A percentile compares a stretch with the other conserved stretches of the same genome.
phyloP scores from a whole-genome alignment of 1,140 invertebrate genomes.

The Myzus persicae region DNA sequence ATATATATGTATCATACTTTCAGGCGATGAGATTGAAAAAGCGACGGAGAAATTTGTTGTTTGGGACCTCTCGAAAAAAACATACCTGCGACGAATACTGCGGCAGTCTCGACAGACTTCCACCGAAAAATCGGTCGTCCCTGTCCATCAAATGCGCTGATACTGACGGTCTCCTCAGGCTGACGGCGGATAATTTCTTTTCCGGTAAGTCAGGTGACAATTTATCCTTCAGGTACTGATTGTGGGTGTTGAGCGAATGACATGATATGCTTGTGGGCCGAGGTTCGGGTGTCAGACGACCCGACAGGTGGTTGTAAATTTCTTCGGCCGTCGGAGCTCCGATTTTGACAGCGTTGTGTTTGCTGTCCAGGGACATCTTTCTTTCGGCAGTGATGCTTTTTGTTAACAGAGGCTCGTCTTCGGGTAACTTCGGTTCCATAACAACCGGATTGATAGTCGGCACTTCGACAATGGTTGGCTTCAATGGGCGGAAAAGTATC shows the following conservation, averaged over 20 bases:
- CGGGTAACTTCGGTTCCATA: conserved; percentile 60
- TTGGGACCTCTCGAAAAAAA: neutral
- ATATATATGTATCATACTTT: no score
- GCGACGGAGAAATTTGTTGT: neutral
- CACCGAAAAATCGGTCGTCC: conserved; percentile 90
- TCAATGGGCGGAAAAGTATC: conserved; percentile 80
- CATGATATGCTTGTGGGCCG: conserved; percentile 29
- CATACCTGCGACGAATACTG: conserved; percentile 79
- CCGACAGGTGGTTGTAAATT: conserved; percentile 42
- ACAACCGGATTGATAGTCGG: conserved; percentile 63
- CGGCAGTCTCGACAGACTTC: conserved; percentile 78
- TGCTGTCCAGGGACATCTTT: conserved; percentile 64
- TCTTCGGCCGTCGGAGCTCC: conserved; percentile 57
- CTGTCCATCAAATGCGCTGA: conserved; percentile 77
- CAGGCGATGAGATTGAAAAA: neutral
- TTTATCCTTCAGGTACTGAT: conserved; percentile 64
- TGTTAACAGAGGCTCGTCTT: conserved; percentile 65
- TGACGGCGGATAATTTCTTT: conserved; percentile 25
- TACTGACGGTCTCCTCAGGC: conserved; percentile 62
- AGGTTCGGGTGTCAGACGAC: neutral
- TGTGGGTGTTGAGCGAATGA: conserved; percentile 41
- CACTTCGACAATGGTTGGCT: conserved; percentile 72
- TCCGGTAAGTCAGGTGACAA: conserved; percentile 62
- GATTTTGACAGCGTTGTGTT: conserved; percentile 58
- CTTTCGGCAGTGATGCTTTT: conserved; percentile 64